Conservation (phyloP, 2,113 vertebrate genomes). For the Tupaia chinensis region DNA sequence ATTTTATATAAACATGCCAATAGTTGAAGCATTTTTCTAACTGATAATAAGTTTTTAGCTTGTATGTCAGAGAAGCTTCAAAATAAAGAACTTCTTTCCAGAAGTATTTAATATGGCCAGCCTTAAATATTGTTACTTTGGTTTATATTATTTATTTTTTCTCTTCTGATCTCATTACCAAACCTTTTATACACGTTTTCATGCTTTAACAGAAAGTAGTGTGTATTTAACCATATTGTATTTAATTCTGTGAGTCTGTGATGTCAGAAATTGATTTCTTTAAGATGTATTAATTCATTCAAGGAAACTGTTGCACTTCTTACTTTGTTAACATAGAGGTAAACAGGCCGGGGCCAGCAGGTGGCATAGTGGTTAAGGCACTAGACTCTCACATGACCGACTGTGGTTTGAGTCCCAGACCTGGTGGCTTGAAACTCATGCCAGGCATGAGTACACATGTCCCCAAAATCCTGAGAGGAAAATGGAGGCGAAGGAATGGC, state of each 20-base stretch:
- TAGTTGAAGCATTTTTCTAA: constrained; percentile 22
- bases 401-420: too few relatives aligned
- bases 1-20: constrained; percentile 6
- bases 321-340: background rate
- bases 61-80: background rate
- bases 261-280: constrained; percentile 14
- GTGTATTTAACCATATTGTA: background rate
- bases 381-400: too few relatives aligned
- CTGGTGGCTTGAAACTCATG: too few relatives aligned
- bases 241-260: background rate
- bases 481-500: too few relatives aligned
- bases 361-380: too few relatives aligned
- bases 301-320: background rate
- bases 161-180: background rate
- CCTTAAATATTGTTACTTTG: constrained; percentile 13
- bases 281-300: background rate
- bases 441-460: too few relatives aligned
- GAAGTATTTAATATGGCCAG: constrained; percentile 1
- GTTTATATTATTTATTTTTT: constrained; percentile 7
- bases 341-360: too few relatives aligned
- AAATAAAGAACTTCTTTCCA: background rate
- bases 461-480: too few relatives aligned
- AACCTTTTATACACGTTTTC: constrained; percentile 13
- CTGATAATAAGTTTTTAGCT: background rate
- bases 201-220: constrained; percentile 10